These are phyloP conservation scores for Noctua pronuba DNA, from an alignment of 2,888 invertebrate species.

Conservation along the genomic window DNA sequence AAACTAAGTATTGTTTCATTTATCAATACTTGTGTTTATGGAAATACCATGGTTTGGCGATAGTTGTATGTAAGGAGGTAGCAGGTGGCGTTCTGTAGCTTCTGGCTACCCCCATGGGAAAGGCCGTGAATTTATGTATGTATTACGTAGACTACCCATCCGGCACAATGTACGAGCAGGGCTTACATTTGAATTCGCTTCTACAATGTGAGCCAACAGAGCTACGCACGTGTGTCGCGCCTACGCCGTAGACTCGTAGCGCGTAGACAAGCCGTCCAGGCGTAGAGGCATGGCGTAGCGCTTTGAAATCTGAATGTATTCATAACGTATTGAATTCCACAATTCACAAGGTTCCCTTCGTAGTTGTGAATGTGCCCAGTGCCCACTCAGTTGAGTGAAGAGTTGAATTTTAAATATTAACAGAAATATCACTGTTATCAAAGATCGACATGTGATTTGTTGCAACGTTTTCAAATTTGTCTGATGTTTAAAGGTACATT, in stretches of 20 bases:
- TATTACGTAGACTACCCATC: not conserved
- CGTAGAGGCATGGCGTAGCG: conserved; percentile 7
- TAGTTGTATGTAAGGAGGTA: not conserved
- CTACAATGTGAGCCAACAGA: not conserved
- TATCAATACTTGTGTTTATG: not conserved
- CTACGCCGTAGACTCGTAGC: conserved; percentile 28
- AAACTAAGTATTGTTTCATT: not conserved
- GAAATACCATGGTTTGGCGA: not conserved
- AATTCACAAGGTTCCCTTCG: not conserved
- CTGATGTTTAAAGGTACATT: not conserved
- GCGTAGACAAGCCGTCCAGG: not conserved
- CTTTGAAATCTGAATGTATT: not conserved
- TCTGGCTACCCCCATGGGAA: too few relatives aligned
- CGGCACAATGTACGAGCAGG: not conserved
- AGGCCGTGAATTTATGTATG: not conserved
- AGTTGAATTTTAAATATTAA: not conserved
- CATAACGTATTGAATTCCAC: conserved; percentile 3
- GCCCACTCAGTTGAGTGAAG: conserved; percentile 1
- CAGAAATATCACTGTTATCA: not conserved
- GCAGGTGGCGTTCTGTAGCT: too few relatives aligned
- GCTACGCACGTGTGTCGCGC: conserved; percentile 6
- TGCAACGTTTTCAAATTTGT: not conserved
- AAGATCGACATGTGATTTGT: not conserved
- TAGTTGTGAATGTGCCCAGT: not conserved
- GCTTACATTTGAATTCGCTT: not conserved